Base-by-base conservation (phyloP, 1,140 invertebrate genomes). In the Eupristina koningsbergeri region DNA sequence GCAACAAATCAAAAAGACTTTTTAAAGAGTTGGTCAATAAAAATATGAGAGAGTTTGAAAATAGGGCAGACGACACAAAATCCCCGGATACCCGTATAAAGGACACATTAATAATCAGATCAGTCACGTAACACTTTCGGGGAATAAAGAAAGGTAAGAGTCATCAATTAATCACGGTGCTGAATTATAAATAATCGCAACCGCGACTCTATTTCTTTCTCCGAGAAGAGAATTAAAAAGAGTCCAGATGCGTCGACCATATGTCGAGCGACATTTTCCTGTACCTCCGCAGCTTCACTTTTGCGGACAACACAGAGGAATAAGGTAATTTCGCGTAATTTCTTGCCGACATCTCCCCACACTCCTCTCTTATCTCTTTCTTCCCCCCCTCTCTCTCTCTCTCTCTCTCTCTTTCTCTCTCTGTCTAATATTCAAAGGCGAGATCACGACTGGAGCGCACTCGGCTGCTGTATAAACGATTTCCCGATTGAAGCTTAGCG, bases 311-410 rank as follows among this genome's bases (percentile, higher is more conserved):
- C 17, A 15, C 2, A 1, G 34, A 19, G 6, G 64, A 26, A 13
- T 34, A 7, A 36, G 29, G 45, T 41, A 53, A 80, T 80, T 69
- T 17, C 29, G 64, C 26, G 78, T 50, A 19, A 80, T 80, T 80
- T 69, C 78, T 9, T 19, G 53, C 5, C n/a, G n/a, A 36, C 26
- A 11, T 2, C 34, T 64, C 2, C 29, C 0, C 15, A n/a, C n/a
- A n/a, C 11, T 7, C 41, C 41, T 5, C 41, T 11, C 11, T 5
- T 45, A 45, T 7, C 41, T 45, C 61, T 63, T 7, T n/a, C 61
- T 63, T n/a, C 13, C 61, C 61, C 13, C 61, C 5, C 61, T 63
- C 61, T n/a, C 61, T 63, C 63, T 34, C 63, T 34, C 63, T 64
- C 9, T 31, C 63, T 64, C 63, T 34, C 63, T 0, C 63, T 64